Evolutionary conservation across 2,888 invertebrate genomes (phyloP).

Genomic region (Plusia festucae): DNA sequence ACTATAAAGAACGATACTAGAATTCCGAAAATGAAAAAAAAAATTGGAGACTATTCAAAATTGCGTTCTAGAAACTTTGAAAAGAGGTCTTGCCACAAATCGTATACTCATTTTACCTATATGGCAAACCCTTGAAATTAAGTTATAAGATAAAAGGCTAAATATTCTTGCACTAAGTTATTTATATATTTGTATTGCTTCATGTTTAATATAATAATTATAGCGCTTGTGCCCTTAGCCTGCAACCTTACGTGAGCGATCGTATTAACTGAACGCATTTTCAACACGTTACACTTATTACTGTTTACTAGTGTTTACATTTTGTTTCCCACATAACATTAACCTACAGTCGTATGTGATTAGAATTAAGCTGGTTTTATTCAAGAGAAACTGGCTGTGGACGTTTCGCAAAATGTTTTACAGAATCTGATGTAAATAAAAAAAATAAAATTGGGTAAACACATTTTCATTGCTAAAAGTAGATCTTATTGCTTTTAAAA

Average conservation of each 20-base stretch:
- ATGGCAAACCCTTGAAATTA: too few species aligned
- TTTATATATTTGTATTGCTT: background rate
- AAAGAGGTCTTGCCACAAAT: too few species aligned
- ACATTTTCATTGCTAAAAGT: too few species aligned
- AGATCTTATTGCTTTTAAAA: too few species aligned
- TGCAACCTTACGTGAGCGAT: conserved; percentile 66
- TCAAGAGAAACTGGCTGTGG: conserved; percentile 27
- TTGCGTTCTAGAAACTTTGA: too few species aligned
- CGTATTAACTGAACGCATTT: conserved; percentile 53
- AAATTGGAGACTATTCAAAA: too few species aligned
- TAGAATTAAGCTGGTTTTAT: conserved; percentile 43
- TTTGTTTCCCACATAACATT: conserved; percentile 57
- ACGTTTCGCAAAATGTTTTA: conserved; percentile 8
- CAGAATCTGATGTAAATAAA: too few species aligned
- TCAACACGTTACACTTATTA: conserved; percentile 56
- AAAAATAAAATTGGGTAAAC: too few species aligned
- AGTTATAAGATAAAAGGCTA: background rate
- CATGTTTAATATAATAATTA: background rate
- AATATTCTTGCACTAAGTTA: background rate
- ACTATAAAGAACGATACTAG: too few species aligned
- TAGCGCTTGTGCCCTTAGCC: conserved; percentile 58
- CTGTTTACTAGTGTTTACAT: conserved; percentile 52
- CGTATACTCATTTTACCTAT: too few species aligned
- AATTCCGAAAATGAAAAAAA: too few species aligned
- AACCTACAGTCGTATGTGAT: conserved; percentile 49